phyloP scores from a whole-genome alignment of 2,888 invertebrate species.

The Laspeyria flexula region DNA sequence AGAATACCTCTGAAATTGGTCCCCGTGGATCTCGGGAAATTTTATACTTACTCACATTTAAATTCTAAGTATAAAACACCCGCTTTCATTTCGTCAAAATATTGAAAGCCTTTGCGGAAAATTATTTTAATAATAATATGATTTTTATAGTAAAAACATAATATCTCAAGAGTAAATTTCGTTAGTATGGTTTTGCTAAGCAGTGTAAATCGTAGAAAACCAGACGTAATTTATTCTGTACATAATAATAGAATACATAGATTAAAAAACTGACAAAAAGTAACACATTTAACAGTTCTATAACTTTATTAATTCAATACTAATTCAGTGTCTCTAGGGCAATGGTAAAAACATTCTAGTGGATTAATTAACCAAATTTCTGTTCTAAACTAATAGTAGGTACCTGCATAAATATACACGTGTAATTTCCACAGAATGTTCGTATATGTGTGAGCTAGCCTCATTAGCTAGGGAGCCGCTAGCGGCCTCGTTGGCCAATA shows the following conservation, averaged over 20 bases:
- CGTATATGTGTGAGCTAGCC: neutral
- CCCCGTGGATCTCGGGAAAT: neutral
- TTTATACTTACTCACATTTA: neutral
- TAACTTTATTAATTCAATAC: too few species aligned
- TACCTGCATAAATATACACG: conserved; percentile 10
- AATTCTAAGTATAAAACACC: neutral
- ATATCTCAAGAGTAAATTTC: too few species aligned
- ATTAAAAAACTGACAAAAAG: too few species aligned
- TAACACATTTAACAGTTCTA: too few species aligned
- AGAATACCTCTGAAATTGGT: neutral
- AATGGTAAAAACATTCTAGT: neutral
- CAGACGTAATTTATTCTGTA: too few species aligned
- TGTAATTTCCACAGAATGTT: conserved; percentile 1
- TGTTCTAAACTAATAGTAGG: neutral
- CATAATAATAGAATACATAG: too few species aligned
- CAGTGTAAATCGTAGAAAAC: too few species aligned
- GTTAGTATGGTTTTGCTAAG: too few species aligned
- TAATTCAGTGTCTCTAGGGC: neutral
- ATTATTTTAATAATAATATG: neutral
- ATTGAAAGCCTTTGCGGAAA: neutral
- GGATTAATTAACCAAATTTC: neutral
- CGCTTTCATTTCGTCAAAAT: neutral
- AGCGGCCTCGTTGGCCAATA: neutral
- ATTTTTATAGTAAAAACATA: neutral
- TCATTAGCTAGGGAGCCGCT: conserved; percentile 1